A percentile compares a stretch with the other conserved stretches of the same genome.
Conservation (phyloP, 2,888 invertebrate genomes). For the Abscondita cerata region DNA sequence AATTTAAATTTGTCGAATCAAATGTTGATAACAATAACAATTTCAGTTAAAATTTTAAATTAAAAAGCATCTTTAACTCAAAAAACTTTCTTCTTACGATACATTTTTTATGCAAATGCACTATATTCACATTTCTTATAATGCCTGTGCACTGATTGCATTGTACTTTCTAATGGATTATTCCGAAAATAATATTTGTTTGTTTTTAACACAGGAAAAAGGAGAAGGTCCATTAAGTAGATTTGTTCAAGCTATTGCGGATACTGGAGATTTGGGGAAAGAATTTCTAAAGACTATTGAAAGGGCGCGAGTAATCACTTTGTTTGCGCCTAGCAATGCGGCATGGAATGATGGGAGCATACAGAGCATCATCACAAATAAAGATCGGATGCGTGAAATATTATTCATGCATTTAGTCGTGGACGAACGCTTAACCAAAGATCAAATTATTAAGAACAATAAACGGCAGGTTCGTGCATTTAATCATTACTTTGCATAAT, state of each 20-base stretch:
- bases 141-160: no score
- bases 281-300: conserved; percentile 77
- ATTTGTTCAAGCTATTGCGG: conserved; percentile 82
- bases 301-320: conserved; percentile 75
- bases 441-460: conserved; percentile 76
- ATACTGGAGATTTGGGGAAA: conserved; percentile 70
- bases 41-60: no score
- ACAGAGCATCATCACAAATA: conserved; percentile 73
- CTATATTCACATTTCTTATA: no score
- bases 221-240: conserved; percentile 79
- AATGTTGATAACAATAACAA: no score
- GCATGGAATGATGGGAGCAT: conserved; percentile 79
- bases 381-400: conserved; percentile 76
- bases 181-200: background rate
- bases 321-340: conserved; percentile 89
- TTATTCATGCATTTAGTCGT: conserved; percentile 83
- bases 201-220: conserved; percentile 63
- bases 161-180: background rate
- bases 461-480: conserved; percentile 68
- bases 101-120: no score
- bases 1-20: no score
- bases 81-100: no score
- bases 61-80: no score
- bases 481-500: no score
- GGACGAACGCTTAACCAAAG: conserved; percentile 73